A percentile compares a stretch with the other conserved stretches of the same genome.
Evolutionary conservation across 2,888 invertebrate genomes (phyloP).

Genomic region (Himalopsyche japonica): DNA sequence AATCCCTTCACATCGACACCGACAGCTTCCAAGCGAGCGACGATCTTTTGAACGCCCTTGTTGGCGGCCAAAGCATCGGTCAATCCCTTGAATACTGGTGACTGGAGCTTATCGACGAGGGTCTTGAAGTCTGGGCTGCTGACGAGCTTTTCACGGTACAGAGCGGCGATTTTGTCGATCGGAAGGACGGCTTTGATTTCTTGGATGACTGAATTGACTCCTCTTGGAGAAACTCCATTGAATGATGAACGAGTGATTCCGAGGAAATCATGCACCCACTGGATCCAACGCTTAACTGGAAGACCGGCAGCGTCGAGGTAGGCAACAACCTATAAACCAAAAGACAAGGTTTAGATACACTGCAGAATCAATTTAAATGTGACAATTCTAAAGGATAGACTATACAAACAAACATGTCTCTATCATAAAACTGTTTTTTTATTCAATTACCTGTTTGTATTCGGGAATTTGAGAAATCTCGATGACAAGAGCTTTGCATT

Average conservation of each 20-base stretch:
- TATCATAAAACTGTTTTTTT: too few relatives aligned
- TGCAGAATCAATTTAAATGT: too few relatives aligned
- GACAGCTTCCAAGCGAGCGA: neutral
- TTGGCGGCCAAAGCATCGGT: neutral
- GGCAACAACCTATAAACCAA: neutral
- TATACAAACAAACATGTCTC: too few relatives aligned
- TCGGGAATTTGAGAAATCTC: constrained; percentile 3
- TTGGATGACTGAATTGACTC: constrained; percentile 3
- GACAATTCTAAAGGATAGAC: too few relatives aligned
- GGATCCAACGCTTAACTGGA: constrained; percentile 7
- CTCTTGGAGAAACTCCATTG: neutral
- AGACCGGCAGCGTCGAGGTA: constrained; percentile 12
- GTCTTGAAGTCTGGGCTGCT: constrained; percentile 15
- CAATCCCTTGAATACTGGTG: constrained; percentile 3
- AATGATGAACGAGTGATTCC: neutral
- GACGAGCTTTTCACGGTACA: constrained; percentile 3
- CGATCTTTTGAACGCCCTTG: neutral
- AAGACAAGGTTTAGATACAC: neutral
- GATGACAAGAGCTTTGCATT: neutral
- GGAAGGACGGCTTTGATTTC: constrained; percentile 16
- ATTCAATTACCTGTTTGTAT: neutral
- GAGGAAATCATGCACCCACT: neutral
- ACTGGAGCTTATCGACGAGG: neutral
- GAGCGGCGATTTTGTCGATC: neutral
- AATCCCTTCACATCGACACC: constrained; percentile 5